Base-by-base conservation (phyloP, 2,888 invertebrate genomes). In the Colostygia pectinataria region DNA sequence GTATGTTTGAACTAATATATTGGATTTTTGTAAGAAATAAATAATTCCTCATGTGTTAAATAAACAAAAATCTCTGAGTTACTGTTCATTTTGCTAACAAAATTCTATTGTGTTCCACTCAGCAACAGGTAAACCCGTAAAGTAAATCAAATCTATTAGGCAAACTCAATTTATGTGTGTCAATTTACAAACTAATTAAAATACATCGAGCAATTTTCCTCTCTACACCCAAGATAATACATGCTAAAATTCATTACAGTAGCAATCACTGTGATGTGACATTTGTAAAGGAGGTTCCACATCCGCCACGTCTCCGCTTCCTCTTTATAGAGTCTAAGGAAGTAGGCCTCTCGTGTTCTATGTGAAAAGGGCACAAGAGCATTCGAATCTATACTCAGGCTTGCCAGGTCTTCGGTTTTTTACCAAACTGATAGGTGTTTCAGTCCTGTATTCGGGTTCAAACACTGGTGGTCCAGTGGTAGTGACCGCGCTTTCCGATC, bases 271-370 rank as follows among this genome's bases (percentile, higher is more conserved):
- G 25, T 28, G 39, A 37, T 28, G 37, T 13, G 40, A 43, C 31
- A 46, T 53, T 50, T 41, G 12, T 42, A 46, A 55, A 57, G 50
- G 56, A 53, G 42, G 37, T 33, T 42, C 40, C 33, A 62, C 68
- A 63, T 75, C 71, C 72, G 68, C 45, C 64, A 57, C 64, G 71
- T 71, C 67, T 73, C 67, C 65, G 66, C 47, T 74, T 69, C 67
- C 66, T 63, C 55, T 58, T 48, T 57, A 66, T 65, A 65, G 32
- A 44, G 29, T 27, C 18, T 52, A 33, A 34, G 49, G 38, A 57
- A 41, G 40, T 45, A 42, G 14, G 44, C 37, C 27, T 50, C 23
- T 29, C 28, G 6, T 32, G 38, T 37, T 33, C 10, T 39, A 42
- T 42, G 23, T 28, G 29, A 33, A 41, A 40, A 29, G 28, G 34